These are phyloP conservation scores for Macrosiphum euphorbiae DNA, from an alignment of 2,888 invertebrate species.

Conservation along the genomic window DNA sequence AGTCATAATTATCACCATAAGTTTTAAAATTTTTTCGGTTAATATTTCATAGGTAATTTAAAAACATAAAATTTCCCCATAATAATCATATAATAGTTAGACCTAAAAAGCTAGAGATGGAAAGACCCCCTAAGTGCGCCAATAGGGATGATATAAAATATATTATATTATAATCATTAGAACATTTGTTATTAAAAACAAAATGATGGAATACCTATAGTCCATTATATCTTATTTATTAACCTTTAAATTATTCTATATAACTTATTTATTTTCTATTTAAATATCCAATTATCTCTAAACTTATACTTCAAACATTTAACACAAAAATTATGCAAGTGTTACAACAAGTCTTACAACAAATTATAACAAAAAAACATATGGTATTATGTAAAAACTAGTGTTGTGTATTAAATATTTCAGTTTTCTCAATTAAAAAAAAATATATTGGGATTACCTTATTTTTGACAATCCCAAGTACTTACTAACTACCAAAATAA, in stretches of 20 bases:
- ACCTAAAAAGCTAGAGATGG: no score
- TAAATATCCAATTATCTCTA: background rate
- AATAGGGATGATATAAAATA: background rate
- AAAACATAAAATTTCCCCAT: no score
- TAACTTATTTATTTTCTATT: background rate
- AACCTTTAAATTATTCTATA: background rate
- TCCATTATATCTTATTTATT: background rate
- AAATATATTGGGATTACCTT: background rate
- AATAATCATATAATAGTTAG: no score
- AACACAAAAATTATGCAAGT: no score
- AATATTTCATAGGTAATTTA: no score
- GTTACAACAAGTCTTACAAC: background rate
- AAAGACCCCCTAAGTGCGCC: no score
- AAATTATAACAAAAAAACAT: no score
- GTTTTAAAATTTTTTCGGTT: no score
- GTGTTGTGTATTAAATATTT: no score
- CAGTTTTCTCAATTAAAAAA: background rate
- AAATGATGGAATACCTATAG: background rate
- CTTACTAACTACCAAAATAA: background rate
- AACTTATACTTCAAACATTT: background rate
- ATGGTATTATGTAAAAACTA: no score
- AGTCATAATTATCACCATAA: no score
- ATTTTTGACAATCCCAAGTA: background rate
- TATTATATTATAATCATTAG: background rate
- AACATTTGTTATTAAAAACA: background rate